Evolutionary conservation across 2,113 vertebrate genomes (phyloP).

Genomic region (Phoenicopterus ruber): DNA sequence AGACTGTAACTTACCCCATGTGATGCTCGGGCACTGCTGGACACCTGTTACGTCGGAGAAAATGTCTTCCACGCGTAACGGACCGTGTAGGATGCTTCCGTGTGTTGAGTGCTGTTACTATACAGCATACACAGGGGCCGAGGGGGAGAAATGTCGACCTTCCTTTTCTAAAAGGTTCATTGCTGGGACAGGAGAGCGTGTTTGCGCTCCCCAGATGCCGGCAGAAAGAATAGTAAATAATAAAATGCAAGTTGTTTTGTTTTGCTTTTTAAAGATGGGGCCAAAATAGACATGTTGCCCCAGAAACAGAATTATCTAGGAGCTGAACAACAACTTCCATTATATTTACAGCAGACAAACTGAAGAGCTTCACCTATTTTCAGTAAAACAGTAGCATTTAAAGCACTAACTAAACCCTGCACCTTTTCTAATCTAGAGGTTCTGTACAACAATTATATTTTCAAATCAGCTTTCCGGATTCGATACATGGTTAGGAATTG

Average conservation of each 20-base stretch:
- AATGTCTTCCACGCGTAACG: not conserved
- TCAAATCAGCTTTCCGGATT: not conserved
- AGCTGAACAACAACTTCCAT: not conserved
- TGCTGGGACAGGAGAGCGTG: not conserved
- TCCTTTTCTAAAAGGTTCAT: not conserved
- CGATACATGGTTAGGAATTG: not conserved
- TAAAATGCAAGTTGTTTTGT: not conserved
- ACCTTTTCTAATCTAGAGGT: not conserved
- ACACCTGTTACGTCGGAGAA: rapidly evolving
- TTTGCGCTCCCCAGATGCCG: not conserved
- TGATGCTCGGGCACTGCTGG: not conserved
- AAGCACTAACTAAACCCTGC: not conserved
- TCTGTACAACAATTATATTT: not conserved
- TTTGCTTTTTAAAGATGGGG: not conserved
- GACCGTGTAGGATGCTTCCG: not conserved
- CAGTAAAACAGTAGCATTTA: not conserved
- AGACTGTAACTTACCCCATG: not conserved
- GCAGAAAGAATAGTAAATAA: not conserved
- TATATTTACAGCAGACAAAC: not conserved
- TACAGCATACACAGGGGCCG: not conserved
- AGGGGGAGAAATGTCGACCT: not conserved
- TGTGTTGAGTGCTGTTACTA: not conserved
- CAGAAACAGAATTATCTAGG: not conserved
- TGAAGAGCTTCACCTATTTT: not conserved
- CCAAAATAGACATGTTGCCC: not conserved